Base-by-base conservation (phyloP, 2,113 vertebrate genomes). In the Entomyzon cyanotis region DNA sequence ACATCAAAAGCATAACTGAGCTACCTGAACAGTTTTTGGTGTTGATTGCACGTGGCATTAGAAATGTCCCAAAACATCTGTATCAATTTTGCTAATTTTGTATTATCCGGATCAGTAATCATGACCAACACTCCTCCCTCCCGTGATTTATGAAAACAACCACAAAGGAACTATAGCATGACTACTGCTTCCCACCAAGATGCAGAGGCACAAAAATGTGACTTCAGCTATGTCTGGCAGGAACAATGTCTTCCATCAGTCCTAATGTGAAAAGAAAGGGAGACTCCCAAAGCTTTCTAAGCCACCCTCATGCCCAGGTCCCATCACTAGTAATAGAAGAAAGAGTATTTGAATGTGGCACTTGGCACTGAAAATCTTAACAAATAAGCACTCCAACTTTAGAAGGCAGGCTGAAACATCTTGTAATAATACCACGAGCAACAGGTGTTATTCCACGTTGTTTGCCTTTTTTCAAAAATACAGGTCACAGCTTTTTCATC, bases 131-230 rank as follows among this genome's bases (percentile, higher is more conserved):
- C 37, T 59, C 19, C 58, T 78, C 39, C 63, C 46, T 74, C 12
- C 22, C 52, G 15, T n/a, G 20, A 90, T 74, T 81, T 59, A 52
- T 50, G 37, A 85, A 87, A 95, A 96, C 21, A 41, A 14, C 89
- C 89, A 91, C 73, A 47, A 90, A 82, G 89, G 28, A 37, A 69
- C 84, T 78, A 65, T 74, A 81, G 55, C 74, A 75, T 12, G 73
- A 53, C n/a, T 95, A 67, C 84, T 35, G n/a, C 64, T 93, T 83
- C 52, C 90, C 93, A 71, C 71, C 84, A 82, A 87, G 91, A 95
- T 62, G 78, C 84, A 96, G 79, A 69, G 64, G 42, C 63, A 79
- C 65, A 95, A 49, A 91, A 91, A 83, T 94, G 81, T 92, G 94
- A 27, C 58, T 53, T 41, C 83, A 87, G 49, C 59, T 89, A 33